Evolutionary conservation across 2,113 vertebrate genomes (phyloP), one percentile per base, ranked within the genome.

Genomic region (Salvelinus sp.): DNA sequence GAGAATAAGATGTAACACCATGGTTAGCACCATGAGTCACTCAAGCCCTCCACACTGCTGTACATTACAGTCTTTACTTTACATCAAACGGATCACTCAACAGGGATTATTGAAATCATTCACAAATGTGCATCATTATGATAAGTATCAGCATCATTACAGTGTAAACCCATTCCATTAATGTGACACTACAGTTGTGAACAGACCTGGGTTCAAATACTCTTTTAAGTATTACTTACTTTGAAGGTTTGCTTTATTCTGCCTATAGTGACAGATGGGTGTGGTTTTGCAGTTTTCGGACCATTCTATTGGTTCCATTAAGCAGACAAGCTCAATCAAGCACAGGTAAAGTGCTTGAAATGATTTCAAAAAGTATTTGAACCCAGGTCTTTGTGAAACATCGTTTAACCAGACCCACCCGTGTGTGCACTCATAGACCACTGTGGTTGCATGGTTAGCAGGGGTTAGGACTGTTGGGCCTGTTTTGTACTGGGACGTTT

Each of bases 21-120:
- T 3, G 58, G 14, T 60, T 62, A 62, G n/a, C 70, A 70, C 76
- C 78, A 77, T 69, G 47, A 80, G 82, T 83, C 38, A 10, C 9
- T 44, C 9, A 44, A 44, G 38, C 38, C 82, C 80, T 75, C 69
- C 23, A 7, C 6, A n/a, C 18, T 62, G 58, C n/a, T 7, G 70
- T 70, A 70, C 18, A 23, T 28, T 66, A 14, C 69, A 20, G 72
- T 60, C 1, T 70, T 9, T 12, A 48, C 63, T 33, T 74, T 10
- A 20, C 22, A 66, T 66, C 25, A 6, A 0, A 73, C 30, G 6
- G 69, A 63, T 69, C 74, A 73, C 27, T 27, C 64, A 66, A 44
- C 20, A 69, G 22, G 68, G 68, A 48, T 69, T 47, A 69, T 33
- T 69, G 14, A 69, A 69, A 30, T n/a, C 16, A 44, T 70, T 58